phyloP scores from a whole-genome alignment of 2,797 vertebrate species.

The Acanthurus tractus region DNA sequence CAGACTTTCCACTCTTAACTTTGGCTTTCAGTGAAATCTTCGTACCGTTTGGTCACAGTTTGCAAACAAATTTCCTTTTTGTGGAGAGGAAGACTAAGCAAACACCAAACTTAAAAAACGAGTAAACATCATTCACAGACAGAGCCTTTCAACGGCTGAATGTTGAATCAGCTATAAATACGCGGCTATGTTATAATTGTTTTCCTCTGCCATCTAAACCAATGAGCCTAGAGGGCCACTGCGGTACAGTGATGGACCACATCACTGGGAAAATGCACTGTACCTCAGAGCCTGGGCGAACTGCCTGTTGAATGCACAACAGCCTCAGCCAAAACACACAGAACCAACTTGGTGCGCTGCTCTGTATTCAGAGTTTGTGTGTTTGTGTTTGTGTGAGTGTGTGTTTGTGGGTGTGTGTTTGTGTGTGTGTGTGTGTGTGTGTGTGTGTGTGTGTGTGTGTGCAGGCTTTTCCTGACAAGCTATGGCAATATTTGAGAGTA shows the following conservation, averaged over 20 bases:
- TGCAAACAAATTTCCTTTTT: slow-evolving; percentile 60
- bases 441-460: slow-evolving; percentile 12
- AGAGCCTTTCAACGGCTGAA: slow-evolving; percentile 72
- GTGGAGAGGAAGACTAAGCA: slow-evolving; percentile 73
- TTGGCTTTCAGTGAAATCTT: slow-evolving; percentile 53
- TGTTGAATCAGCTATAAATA: slow-evolving; percentile 85
- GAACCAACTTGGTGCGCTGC: slow-evolving; percentile 65
- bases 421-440: slow-evolving; percentile 12
- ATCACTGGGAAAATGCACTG: slow-evolving; percentile 81
- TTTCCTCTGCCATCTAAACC: slow-evolving; percentile 82
- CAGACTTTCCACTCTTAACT: slow-evolving; percentile 70
- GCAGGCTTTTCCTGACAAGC: slow-evolving; percentile 50
- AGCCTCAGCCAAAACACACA: slow-evolving; percentile 83
- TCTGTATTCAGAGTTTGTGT: slow-evolving; percentile 52
- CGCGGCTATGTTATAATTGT: slow-evolving; percentile 80
- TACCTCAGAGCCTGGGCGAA: slow-evolving; percentile 79
- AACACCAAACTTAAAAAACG: slow-evolving; percentile 73
- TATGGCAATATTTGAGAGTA: slow-evolving; percentile 57
- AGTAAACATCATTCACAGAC: slow-evolving; percentile 79
- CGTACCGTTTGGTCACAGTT: slow-evolving; percentile 62
- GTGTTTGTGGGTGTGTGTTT: not conserved
- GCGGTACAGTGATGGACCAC: slow-evolving; percentile 80
- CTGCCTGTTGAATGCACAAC: slow-evolving; percentile 82
- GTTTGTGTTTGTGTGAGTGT: slow-evolving; percentile 27
- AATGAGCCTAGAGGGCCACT: slow-evolving; percentile 76